Percentiles rank a stretch among this genome's conserved stretches.
Conservation (phyloP, 1,140 invertebrate species). For the Cheumatopsyche charites region DNA sequence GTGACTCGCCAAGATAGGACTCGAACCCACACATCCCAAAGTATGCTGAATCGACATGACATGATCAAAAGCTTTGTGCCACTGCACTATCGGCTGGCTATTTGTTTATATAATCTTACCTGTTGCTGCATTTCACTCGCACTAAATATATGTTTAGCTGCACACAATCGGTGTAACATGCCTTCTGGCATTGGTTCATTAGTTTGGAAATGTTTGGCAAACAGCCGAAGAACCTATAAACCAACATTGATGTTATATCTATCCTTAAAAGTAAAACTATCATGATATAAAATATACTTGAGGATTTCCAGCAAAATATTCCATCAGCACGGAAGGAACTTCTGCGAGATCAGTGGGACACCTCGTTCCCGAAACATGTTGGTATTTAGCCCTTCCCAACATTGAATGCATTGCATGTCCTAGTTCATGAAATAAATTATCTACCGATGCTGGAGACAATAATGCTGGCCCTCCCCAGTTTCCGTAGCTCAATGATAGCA, state of each 20-base stretch:
- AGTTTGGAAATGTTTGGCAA: constrained; percentile 92
- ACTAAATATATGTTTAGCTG: constrained; percentile 83
- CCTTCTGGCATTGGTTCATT: constrained; percentile 80
- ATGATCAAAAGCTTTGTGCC: no score
- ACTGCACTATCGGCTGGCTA: no score
- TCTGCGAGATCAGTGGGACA: constrained; percentile 98
- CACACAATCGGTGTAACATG: constrained; percentile 78
- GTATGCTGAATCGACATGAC: no score
- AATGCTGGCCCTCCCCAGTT: constrained; percentile 79
- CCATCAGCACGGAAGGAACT: constrained; percentile 97
- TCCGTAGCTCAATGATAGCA: constrained; percentile 83
- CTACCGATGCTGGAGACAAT: constrained; percentile 82
- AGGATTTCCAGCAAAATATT: constrained; percentile 93
- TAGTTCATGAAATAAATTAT: constrained; percentile 99
- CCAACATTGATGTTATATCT: neutral
- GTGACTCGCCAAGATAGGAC: no score
- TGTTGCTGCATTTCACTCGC: constrained; percentile 93
- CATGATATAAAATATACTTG: constrained; percentile 63
- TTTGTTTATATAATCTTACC: constrained; percentile 59
- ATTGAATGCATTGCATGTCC: constrained; percentile 99
- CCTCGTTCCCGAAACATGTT: constrained; percentile 96
- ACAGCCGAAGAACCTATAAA: constrained; percentile 77
- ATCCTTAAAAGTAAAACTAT: neutral
- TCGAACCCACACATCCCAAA: no score
- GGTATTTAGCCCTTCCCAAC: constrained; percentile 92